Evolutionary conservation across 2,888 invertebrate genomes (phyloP).

Genomic region (Auanema freiburgensis): DNA sequence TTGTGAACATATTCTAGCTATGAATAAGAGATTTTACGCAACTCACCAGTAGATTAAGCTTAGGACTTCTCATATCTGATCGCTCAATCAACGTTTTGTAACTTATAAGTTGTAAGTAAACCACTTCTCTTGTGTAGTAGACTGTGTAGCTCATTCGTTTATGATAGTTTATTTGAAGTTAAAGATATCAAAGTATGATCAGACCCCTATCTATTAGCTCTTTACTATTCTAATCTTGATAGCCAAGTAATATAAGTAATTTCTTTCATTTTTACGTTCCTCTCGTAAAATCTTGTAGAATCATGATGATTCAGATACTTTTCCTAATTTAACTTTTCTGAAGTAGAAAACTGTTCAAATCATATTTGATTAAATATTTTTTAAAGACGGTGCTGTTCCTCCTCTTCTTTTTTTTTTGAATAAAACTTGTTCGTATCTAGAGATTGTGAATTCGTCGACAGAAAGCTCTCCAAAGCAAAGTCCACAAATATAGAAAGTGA

Average conservation of each 20-base stretch:
- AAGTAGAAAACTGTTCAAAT: no score
- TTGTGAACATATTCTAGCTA: conserved; percentile 70
- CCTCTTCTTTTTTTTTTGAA: no score
- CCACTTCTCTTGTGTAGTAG: background rate
- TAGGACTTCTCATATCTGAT: no score
- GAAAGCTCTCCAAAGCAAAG: no score
- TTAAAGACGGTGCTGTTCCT: no score
- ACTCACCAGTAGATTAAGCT: background rate
- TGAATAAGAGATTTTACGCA: conserved; percentile 39
- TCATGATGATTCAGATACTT: conserved; percentile 32
- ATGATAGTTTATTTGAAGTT: no score
- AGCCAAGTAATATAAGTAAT: background rate
- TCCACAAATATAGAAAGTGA: no score
- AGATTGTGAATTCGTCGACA: no score
- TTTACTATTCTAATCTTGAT: background rate
- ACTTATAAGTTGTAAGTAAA: background rate
- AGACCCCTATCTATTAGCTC: background rate
- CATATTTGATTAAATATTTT: no score
- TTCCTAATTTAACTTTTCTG: background rate
- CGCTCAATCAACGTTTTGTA: background rate
- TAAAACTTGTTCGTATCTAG: no score
- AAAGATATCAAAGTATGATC: no score
- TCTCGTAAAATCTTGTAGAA: conserved; percentile 25
- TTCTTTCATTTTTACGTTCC: background rate
- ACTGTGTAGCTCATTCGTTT: background rate